Conservation (phyloP, 2,113 vertebrate genomes). For the Budorcas taxicolor region DNA sequence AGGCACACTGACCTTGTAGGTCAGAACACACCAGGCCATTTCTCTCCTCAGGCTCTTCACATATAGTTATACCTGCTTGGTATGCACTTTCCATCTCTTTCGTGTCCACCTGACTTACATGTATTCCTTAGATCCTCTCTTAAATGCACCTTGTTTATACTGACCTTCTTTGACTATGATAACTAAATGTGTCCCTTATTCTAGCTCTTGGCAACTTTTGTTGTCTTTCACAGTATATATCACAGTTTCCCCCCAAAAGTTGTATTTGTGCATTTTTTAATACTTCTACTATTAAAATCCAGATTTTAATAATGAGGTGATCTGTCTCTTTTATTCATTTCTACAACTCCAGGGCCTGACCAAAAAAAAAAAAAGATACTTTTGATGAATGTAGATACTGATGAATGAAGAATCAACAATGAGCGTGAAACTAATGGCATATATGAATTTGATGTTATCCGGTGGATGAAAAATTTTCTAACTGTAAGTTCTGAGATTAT, state of each 20-base stretch:
- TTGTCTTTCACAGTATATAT: background rate
- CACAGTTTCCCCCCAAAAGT: background rate
- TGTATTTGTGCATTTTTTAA: background rate
- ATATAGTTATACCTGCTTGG: background rate
- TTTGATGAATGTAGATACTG: too few relatives aligned
- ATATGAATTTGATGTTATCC: background rate
- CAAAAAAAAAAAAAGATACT: too few relatives aligned
- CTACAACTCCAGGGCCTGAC: background rate
- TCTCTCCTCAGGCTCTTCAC: background rate
- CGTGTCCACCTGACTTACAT: background rate
- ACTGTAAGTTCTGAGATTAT: background rate
- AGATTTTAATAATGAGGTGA: background rate
- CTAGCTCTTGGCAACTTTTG: background rate
- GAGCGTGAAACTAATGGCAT: background rate
- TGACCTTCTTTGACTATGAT: background rate
- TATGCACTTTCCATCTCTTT: background rate
- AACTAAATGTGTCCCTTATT: background rate
- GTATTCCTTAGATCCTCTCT: background rate
- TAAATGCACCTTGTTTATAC: background rate
- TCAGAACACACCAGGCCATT: background rate
- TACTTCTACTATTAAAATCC: background rate
- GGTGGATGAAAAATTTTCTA: background rate
- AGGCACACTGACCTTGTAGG: background rate
- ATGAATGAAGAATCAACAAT: background rate
- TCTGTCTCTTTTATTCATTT: background rate